Evolutionary conservation across 2,113 vertebrate genomes (phyloP).

Genomic region (Laticauda colubrina): DNA sequence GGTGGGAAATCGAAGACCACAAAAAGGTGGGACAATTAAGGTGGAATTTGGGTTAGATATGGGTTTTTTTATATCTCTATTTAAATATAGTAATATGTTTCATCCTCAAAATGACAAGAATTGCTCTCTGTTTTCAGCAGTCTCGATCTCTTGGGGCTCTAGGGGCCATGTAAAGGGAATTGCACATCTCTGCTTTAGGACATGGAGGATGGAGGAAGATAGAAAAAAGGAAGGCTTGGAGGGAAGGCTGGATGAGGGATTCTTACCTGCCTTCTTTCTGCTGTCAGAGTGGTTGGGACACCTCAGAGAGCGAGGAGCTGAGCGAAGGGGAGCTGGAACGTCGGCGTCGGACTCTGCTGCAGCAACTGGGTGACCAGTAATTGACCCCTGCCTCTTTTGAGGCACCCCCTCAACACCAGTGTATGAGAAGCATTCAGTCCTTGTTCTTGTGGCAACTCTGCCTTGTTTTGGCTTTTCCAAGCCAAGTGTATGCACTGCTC

Average conservation of each 20-base stretch:
- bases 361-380: conserved; percentile 72
- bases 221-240: not conserved
- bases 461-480: not conserved
- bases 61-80: not conserved
- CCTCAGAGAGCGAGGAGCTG: conserved; percentile 74
- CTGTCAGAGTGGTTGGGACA: conserved; percentile 73
- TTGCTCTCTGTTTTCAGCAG: not conserved
- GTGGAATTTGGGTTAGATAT: not conserved
- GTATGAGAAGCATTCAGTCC: not conserved
- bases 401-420: not conserved
- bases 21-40: not conserved
- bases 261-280: conserved; percentile 34
- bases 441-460: not conserved
- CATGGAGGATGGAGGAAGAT: not conserved
- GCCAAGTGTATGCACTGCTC: not conserved
- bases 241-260: not conserved
- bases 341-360: conserved; percentile 69
- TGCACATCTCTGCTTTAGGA: not conserved
- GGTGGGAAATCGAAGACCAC: not conserved
- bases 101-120: not conserved
- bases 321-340: conserved; percentile 74
- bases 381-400: conserved; percentile 40
- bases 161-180: not conserved
- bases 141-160: not conserved
- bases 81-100: not conserved